Conservation (phyloP, 2,797 vertebrate species). For the Gadopsis bispinosus region DNA sequence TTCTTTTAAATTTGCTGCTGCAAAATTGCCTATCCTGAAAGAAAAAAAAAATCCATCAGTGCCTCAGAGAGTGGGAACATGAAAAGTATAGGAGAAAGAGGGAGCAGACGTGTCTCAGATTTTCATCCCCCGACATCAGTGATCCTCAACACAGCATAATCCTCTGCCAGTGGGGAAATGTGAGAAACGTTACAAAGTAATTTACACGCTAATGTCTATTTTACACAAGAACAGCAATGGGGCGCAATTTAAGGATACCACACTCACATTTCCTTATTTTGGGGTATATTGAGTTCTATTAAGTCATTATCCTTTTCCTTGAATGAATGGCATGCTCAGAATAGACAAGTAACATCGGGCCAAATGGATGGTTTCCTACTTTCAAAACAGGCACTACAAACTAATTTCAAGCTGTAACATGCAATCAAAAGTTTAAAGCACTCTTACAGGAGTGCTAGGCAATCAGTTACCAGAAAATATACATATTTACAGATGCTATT, state of each 20-base stretch:
- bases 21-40: conserved; percentile 18
- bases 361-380: conserved; percentile 5
- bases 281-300: conserved; percentile 35
- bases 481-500: neutral
- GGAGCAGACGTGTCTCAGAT: conserved; percentile 37
- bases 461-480: conserved; percentile 1
- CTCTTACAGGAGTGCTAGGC: neutral
- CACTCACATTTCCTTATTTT: conserved; percentile 50
- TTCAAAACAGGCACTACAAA: conserved; percentile 1
- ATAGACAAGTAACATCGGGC: conserved; percentile 27
- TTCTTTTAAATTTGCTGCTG: conserved; percentile 20
- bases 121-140: conserved; percentile 48
- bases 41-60: conserved; percentile 11
- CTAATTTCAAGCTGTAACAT: conserved; percentile 27
- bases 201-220: conserved; percentile 65
- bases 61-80: conserved; percentile 31
- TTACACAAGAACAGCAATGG: conserved; percentile 39
- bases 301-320: conserved; percentile 10
- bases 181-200: conserved; percentile 60
- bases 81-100: conserved; percentile 9
- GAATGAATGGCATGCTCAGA: conserved; percentile 41
- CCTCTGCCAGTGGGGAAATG: conserved; percentile 62
- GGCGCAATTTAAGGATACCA: conserved; percentile 46
- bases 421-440: conserved; percentile 18
- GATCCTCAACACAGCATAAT: conserved; percentile 56